Base-by-base conservation (phyloP, 2,888 invertebrate genomes). In the Endomychus coccineus region DNA sequence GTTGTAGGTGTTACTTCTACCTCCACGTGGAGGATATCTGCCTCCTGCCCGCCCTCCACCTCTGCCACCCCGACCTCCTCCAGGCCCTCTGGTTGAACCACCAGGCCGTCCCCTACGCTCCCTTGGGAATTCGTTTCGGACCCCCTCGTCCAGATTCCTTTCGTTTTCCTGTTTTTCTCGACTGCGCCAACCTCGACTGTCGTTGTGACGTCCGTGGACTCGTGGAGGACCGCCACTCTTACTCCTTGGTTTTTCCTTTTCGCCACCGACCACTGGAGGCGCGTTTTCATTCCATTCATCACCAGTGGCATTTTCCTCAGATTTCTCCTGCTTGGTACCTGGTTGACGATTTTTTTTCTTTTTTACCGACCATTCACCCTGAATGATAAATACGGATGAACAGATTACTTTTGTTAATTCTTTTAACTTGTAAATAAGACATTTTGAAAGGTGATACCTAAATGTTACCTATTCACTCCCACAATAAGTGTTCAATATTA, bases 361-460 rank as follows among this genome's bases (percentile, higher is more conserved):
- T 70, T 88, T 88, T 47, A 86, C 83, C 36, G 58, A 87, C 88
- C 90, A 90, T 61, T 87, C 85, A 55, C 83, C 80, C 80, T 84
- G 64, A 1, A 62, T 25, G 14, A 31, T 16, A 28, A 22, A n/a
- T n/a, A n/a, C n/a, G n/a, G n/a, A n/a, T n/a, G n/a, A n/a, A n/a
- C n/a, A n/a, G n/a, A n/a, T n/a, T n/a, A n/a, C n/a, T n/a, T n/a
- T n/a, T n/a, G n/a, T n/a, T n/a, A n/a, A n/a, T n/a, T n/a, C n/a
- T n/a, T n/a, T n/a, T n/a, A n/a, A n/a, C n/a, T n/a, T n/a, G n/a
- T n/a, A n/a, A n/a, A n/a, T n/a, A n/a, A n/a, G n/a, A n/a, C n/a
- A n/a, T n/a, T n/a, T n/a, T n/a, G n/a, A n/a, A n/a, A n/a, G n/a
- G n/a, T n/a, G n/a, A n/a, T n/a, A n/a, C n/a, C n/a, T n/a, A n/a